A percentile compares a stretch with the other conserved stretches of the same genome.
Evolutionary conservation across 2,888 invertebrate genomes (phyloP).

Genomic region (Hofmannophila pseudospretella): DNA sequence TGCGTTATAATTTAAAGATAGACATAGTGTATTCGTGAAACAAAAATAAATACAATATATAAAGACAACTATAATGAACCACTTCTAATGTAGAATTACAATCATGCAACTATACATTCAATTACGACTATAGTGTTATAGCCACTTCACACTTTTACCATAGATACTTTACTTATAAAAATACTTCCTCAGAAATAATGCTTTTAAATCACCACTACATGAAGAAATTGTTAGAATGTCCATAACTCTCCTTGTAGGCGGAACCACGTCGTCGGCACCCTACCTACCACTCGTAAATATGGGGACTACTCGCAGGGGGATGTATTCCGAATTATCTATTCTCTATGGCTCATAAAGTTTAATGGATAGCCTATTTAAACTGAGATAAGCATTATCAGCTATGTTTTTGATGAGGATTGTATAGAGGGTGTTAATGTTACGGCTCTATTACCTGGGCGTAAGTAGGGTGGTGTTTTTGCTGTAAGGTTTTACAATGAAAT

Average conservation of each 20-base stretch:
- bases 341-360: constrained; percentile 53
- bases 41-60: too few species aligned
- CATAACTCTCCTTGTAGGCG: constrained; percentile 41
- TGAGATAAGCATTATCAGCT: constrained; percentile 31
- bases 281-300: constrained; percentile 30
- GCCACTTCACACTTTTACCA: too few species aligned
- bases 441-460: background rate
- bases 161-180: too few species aligned
- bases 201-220: too few species aligned
- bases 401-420: constrained; percentile 1
- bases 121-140: too few species aligned
- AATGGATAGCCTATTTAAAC: constrained; percentile 46
- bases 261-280: constrained; percentile 25
- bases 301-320: constrained; percentile 34
- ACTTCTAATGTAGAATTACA: too few species aligned
- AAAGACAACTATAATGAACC: too few species aligned
- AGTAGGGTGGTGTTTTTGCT: background rate
- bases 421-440: constrained; percentile 1
- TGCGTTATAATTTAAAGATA: too few species aligned
- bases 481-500: too few species aligned
- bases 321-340: constrained; percentile 42
- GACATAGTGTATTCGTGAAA: too few species aligned
- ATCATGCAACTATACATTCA: too few species aligned
- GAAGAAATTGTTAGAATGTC: constrained; percentile 30
- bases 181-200: too few species aligned